Evolutionary conservation across 2,113 vertebrate species (phyloP).

Genomic region (Catharus bicknelli): DNA sequence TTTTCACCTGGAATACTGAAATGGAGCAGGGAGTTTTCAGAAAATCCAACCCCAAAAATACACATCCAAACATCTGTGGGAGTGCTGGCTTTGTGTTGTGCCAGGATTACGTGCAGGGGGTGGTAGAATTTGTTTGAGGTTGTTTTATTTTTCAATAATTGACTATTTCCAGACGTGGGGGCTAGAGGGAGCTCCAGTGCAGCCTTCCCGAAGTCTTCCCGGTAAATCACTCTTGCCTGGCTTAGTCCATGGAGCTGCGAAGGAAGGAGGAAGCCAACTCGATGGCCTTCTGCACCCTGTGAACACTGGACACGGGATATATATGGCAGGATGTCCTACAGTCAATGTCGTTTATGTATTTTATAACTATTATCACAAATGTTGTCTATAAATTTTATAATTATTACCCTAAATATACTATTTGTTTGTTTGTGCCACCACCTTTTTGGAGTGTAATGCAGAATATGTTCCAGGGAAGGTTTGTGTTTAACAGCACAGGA

Average conservation of each 20-base stretch:
- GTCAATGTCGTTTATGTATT: rapidly evolving
- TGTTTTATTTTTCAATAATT: neutral
- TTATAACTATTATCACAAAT: neutral
- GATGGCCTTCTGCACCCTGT: neutral
- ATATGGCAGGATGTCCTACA: neutral
- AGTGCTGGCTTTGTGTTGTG: rapidly evolving
- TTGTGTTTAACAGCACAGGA: neutral
- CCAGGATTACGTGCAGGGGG: rapidly evolving
- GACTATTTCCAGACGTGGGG: neutral
- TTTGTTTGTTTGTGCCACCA: neutral
- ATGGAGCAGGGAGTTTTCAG: neutral
- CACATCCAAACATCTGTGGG: rapidly evolving
- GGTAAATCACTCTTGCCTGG: rapidly evolving
- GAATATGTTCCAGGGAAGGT: neutral
- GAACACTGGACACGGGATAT: neutral
- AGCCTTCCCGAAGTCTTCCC: neutral
- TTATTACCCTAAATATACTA: rapidly evolving
- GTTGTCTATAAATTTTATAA: neutral
- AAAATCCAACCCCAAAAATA: neutral
- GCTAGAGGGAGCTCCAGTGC: slow-evolving; percentile 64
- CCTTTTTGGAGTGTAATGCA: neutral
- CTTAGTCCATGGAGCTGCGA: rapidly evolving
- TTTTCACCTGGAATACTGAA: neutral
- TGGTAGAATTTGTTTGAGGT: rapidly evolving
- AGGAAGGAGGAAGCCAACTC: neutral